Percentiles rank a stretch among this genome's conserved stretches.
phyloP scores from a whole-genome alignment of 2,797 vertebrate genomes.

The Alectoris magna region DNA sequence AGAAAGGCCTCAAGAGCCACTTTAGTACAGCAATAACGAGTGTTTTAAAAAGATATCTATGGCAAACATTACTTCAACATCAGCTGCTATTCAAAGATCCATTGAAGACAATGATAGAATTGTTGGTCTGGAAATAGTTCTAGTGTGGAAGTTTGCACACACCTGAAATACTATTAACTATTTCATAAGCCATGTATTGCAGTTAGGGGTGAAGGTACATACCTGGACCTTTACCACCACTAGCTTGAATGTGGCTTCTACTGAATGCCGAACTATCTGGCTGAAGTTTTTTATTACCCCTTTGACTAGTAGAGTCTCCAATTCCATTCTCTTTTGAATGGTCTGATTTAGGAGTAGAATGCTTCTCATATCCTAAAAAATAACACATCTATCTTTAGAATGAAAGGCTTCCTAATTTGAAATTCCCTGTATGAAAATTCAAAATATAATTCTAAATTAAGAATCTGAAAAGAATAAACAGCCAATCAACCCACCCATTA shows the following conservation, averaged over 20 bases:
- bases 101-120: background rate
- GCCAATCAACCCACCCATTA: background rate
- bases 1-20: background rate
- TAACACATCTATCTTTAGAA: slow-evolving; percentile 24
- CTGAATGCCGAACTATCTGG: slow-evolving; percentile 80
- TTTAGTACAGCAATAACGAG: background rate
- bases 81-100: background rate
- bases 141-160: background rate
- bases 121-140: background rate
- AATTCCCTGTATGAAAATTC: background rate
- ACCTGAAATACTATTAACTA: background rate
- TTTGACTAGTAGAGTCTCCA: slow-evolving; percentile 78
- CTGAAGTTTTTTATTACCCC: slow-evolving; percentile 77
- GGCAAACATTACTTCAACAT: background rate
- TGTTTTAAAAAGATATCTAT: background rate
- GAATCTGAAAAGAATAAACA: background rate
- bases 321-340: slow-evolving; percentile 86
- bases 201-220: background rate
- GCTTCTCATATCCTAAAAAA: slow-evolving; percentile 74
- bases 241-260: slow-evolving; percentile 84
- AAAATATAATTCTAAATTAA: background rate
- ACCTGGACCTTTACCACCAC: slow-evolving; percentile 87
- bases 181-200: background rate
- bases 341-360: slow-evolving; percentile 77
- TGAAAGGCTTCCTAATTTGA: background rate